Base-by-base conservation (phyloP, 2,113 vertebrate genomes). In the Pardalotus punctatus region DNA sequence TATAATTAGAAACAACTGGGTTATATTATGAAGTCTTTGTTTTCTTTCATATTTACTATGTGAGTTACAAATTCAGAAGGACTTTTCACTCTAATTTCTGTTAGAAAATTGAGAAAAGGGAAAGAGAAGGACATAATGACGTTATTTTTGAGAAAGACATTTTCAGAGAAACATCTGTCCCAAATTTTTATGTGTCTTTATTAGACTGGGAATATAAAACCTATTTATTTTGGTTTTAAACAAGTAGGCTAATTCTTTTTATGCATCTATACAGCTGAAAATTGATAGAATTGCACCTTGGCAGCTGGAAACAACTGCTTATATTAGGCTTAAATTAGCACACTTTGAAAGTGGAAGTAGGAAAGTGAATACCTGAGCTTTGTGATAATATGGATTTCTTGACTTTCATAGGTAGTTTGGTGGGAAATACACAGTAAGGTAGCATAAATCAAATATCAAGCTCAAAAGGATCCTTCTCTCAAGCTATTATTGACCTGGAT, bases 241-340 rank as follows among this genome's bases (percentile, higher is more conserved):
- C 27, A 78, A 54, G 5, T 40, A 66, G 10, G 3, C 5, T 43
- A 50, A 14, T 76, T 76, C 3, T 67, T 64, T 72, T 25, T 27
- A 58, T 90, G 10, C 4, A 47, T 3, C 7, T 64, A 21, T 67
- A 35, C 12, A 33, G 14, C 19, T 92, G 66, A 82, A 85, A 90
- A 45, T 51, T 6, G 50, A 14, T 18, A 7, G 20, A 90, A 7
- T 10, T 87, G 15, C 18, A 71, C 0, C 0, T 42, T 6, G 3
- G 12, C 67, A 76, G 9, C 47, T 54, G 21, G 20, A 6, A 76
- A 33, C 9, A 53, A 8, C 31, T 91, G 14, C 47, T 65, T 70
- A 6, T 24, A 50, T 40, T n/a, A 42, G 21, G 24, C 23, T 67
- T 80, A 51, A 79, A 82, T 78, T 60, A 80, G 22, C 4, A 1